Evolutionary conservation across 2,888 invertebrate genomes (phyloP), one percentile per base, ranked within the genome.

Genomic region (Phoenoteleia sp.): DNA sequence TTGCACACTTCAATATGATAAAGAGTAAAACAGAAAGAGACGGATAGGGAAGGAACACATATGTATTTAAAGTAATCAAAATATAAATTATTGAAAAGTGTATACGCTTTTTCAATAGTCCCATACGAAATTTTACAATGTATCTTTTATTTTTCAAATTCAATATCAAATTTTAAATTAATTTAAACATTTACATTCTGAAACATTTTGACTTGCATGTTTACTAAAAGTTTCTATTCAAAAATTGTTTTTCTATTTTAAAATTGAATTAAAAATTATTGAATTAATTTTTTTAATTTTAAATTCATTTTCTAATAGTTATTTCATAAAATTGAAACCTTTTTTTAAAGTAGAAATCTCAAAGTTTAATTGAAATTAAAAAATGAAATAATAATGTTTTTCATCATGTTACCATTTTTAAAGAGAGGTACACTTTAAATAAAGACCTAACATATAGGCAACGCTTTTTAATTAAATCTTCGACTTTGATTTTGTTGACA

Each of bases 21-120:
- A 47, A 7, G 5, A n/a, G n/a, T n/a, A n/a, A n/a, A n/a, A n/a
- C n/a, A 19, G 19, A 47, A 7, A 29, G 29, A 47, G 54, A 3
- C 47, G 19, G 47, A 47, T 6, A 39, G 25, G 27, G 25, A 27
- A 49, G 33, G 3, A 47, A 47, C 19, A 15, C 52, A 33, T 42
- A 54, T 42, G 29, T 56, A 60, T 67, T 33, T 13, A 49, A 80
- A 39, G 66, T 66, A 49, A 80, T 80, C 72, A 66, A 81, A 81
- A 67, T 58, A 64, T 47, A 56, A 58, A 80, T 64, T 71, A 71
- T 79, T 62, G 62, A 79, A 67, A 60, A 60, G 49, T 60, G 64
- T 56, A 52, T 23, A 36, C 25, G 17, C 64, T 54, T 62, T 67
- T 49, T 39, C 58, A 25, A 77, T 77, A 67, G 7, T 25, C 25